phyloP scores from a whole-genome alignment of 2,113 vertebrate species.

The Panthera leo region DNA sequence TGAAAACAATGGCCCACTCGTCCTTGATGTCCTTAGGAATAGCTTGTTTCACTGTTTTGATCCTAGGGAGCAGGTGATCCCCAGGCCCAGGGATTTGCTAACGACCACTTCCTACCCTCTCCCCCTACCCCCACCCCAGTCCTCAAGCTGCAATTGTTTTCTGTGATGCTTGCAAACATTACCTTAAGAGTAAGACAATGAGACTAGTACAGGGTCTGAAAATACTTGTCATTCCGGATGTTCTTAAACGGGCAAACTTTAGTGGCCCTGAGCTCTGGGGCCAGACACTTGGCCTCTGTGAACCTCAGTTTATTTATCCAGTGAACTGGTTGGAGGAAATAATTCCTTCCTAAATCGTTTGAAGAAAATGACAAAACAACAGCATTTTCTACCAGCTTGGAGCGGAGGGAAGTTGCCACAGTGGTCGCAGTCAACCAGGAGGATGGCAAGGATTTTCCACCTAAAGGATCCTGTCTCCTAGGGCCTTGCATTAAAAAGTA shows the following conservation, averaged over 20 bases:
- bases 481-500: neutral
- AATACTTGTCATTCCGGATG: neutral
- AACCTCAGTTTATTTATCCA: neutral
- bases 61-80: slow-evolving; percentile 49
- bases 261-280: slow-evolving; percentile 24
- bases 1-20: slow-evolving; percentile 57
- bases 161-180: slow-evolving; percentile 20
- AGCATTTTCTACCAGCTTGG: neutral
- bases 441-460: neutral
- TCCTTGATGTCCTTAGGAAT: slow-evolving; percentile 39
- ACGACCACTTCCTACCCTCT: neutral
- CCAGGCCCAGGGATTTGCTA: slow-evolving; percentile 33
- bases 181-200: neutral
- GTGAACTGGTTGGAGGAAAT: neutral
- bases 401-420: neutral
- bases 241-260: neutral
- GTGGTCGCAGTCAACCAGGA: neutral
- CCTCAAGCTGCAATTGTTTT: slow-evolving; percentile 46
- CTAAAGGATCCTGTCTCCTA: neutral
- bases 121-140: neutral
- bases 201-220: neutral
- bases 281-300: neutral
- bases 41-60: slow-evolving; percentile 15
- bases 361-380: neutral
- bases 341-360: neutral